These are phyloP conservation scores for Ormyrus thymus DNA, from an alignment of 2,888 invertebrate genomes.

Conservation along the genomic window DNA sequence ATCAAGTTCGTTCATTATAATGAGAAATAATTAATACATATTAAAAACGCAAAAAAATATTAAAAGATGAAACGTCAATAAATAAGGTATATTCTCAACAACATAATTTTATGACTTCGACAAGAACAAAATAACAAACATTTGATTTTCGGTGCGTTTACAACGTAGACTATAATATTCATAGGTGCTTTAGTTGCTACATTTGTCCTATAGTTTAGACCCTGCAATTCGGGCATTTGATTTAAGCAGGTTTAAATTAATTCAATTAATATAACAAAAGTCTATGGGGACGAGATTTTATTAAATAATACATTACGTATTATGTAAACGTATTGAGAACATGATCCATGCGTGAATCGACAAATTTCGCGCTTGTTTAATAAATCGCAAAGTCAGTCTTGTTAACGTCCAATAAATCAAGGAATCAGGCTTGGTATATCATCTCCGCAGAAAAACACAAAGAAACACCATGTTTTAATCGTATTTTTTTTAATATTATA, in stretches of 20 bases:
- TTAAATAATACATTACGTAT: background rate
- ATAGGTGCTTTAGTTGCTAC: conserved; percentile 3
- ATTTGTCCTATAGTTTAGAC: background rate
- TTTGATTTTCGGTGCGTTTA: conserved; percentile 25
- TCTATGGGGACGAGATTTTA: background rate
- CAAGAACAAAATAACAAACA: conserved; percentile 10
- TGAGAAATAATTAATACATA: background rate
- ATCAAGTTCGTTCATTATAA: background rate
- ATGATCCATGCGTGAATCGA: conserved; percentile 9
- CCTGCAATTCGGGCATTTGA: background rate
- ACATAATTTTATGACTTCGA: conserved; percentile 32
- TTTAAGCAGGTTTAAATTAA: background rate
- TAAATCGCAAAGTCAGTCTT: conserved; percentile 42
- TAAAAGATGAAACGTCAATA: conserved; percentile 32
- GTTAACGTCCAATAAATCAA: conserved; percentile 33
- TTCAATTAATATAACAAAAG: conserved; percentile 34
- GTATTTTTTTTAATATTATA: background rate
- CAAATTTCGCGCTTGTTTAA: conserved; percentile 1
- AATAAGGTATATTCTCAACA: conserved; percentile 26
- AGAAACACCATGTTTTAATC: too few relatives aligned
- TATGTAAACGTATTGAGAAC: background rate
- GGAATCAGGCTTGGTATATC: conserved; percentile 5
- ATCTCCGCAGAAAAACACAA: background rate
- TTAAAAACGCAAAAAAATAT: conserved; percentile 5
- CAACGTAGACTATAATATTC: background rate